Conservation (phyloP, 2,797 vertebrate genomes). For the Enteromius afrohamiltoni region DNA sequence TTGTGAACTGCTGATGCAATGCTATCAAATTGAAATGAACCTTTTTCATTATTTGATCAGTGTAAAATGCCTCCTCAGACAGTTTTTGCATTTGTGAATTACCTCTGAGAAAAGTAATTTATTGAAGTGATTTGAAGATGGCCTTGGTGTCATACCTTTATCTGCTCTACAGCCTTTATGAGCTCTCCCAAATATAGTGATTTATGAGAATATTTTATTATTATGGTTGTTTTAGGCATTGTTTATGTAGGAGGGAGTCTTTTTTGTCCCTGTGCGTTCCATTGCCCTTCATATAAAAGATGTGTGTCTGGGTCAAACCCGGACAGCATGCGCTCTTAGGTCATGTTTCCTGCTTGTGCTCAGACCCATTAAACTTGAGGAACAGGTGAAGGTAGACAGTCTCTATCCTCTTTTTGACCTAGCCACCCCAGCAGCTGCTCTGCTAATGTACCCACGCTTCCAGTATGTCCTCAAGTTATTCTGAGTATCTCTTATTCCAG, state of each 20-base stretch:
- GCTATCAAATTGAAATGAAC: slow-evolving; percentile 13
- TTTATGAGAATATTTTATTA: background rate
- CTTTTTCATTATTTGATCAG: slow-evolving; percentile 33
- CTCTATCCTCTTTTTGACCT: slow-evolving; percentile 33
- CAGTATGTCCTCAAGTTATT: background rate
- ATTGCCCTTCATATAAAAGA: slow-evolving; percentile 41
- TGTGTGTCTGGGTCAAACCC: slow-evolving; percentile 28
- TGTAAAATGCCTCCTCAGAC: slow-evolving; percentile 28
- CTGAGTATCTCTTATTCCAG: background rate
- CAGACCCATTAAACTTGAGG: slow-evolving; percentile 33
- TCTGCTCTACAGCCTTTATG: background rate
- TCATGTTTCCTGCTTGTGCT: slow-evolving; percentile 2
- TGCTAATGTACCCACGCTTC: background rate
- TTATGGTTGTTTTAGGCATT: background rate
- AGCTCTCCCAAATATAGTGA: background rate
- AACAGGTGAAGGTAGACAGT: slow-evolving; percentile 36
- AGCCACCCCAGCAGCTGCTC: slow-evolving; percentile 30
- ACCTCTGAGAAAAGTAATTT: slow-evolving; percentile 40
- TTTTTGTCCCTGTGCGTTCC: slow-evolving; percentile 33
- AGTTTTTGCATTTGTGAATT: slow-evolving; percentile 45
- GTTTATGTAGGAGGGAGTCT: slow-evolving; percentile 10
- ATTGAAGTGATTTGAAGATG: slow-evolving; percentile 40
- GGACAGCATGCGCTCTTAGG: slow-evolving; percentile 15
- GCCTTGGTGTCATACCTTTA: background rate
- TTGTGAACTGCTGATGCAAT: slow-evolving; percentile 3